Base-by-base conservation (phyloP, 2,797 vertebrate species). In the Phoebastria nigripes region DNA sequence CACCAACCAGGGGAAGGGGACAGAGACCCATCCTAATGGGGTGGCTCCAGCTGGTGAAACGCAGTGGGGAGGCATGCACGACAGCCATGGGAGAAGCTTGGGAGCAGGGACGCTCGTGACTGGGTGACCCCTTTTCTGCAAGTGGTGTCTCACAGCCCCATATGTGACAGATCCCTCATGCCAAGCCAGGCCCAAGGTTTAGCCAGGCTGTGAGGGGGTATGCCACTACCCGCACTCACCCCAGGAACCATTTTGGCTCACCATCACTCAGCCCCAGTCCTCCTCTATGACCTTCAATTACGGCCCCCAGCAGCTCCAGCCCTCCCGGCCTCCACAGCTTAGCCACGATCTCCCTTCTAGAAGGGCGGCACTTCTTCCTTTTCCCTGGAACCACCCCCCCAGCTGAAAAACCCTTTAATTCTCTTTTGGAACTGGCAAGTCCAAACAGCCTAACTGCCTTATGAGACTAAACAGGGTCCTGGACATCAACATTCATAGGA, bases 51-150 rank as follows among this genome's bases (percentile, higher is more conserved):
- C 28, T 78, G 52, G 39, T 62, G n/a, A 78, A 70, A 83, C 3
- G 0, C 2, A 1, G 8, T 31, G 20, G 12, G 16, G 31, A 79
- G 3, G 71, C 16, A 15, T 0, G 7, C 26, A 35, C 5, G 3
- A 41, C 0, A 51, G 49, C 3, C 29, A 33, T 0, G 4, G 28
- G n/a, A 80, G 24, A 46, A 63, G 15, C 33, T 3, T 47, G 20
- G 52, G 39, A 84, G 8, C 44, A 74, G 70, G 21, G 7, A 61
- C 0, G 1, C 29, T 28, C 4, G 0, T 41, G 25, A 71, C 21
- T 15, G 12, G 20, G 31, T 37, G n/a, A 41, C 6, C 6, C 2
- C 33, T 62, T 44, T 51, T 52, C 66, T 71, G 21, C 22, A 52
- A 33, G 25, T 12, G 5, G 8, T 35, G 29, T 39, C 70, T 58